Base-by-base conservation (phyloP, 2,797 vertebrate species). In the Miichthys miiuy region DNA sequence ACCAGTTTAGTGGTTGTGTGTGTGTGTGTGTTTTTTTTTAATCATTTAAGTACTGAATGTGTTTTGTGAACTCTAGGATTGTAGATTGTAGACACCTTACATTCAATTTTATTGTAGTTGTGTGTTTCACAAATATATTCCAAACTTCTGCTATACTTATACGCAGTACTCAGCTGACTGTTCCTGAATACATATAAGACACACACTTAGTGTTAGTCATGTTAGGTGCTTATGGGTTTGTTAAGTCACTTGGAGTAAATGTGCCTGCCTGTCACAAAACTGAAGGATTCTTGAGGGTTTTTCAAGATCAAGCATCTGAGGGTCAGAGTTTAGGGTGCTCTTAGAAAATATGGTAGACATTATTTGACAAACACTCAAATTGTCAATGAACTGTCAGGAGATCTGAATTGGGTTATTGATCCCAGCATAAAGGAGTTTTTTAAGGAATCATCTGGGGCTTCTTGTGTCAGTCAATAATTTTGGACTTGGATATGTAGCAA, bases 1-100 rank as follows among this genome's bases (percentile, higher is more conserved):
- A 30, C 13, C 66, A 69, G 77, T 73, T 79, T 51, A 64, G 23
- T 57, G 51, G n/a, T 69, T 52, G 12, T 64, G 20, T 54, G n/a
- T n/a, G n/a, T n/a, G n/a, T n/a, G n/a, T n/a, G n/a, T n/a, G n/a
- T 65, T 60, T 25, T 51, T 38, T 46, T 55, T 62, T 23, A 73
- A 63, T 68, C 20, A 14, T 27, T 68, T 21, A 62, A 68, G n/a
- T 5, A 0, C 12, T 67, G 62, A 11, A 50, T 13, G 27, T 18
- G 9, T 55, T 71, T 42, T n/a, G 12, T 38, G 41, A 68, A 42
- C 41, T 46, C n/a, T 47, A 42, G 13, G 18, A 11, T 21, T 30
- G 14, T 4, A 5, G 17, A 34, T 34, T 34, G 30, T 34, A 7
- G 30, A 34, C 30, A 34, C 30, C 30, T 34, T 34, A 34, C 30